Evolutionary conservation across 1,140 invertebrate genomes (phyloP), one percentile per base, ranked within the genome.

Genomic region (Condylostylus longicornis): DNA sequence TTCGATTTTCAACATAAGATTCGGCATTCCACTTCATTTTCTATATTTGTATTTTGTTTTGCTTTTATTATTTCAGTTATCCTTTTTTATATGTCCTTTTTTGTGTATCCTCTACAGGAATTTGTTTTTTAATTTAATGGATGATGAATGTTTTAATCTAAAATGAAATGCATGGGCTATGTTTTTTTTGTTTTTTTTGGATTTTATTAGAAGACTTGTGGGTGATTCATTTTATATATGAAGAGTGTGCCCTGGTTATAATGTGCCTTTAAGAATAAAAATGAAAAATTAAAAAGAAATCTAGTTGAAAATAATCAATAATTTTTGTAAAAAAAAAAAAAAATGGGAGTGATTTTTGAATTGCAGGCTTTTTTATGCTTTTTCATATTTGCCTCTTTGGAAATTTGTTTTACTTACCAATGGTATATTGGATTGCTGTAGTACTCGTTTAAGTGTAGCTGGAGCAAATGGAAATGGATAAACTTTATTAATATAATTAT

Each of bases 1-100:
- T 49, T 40, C 57, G 50, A 42, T 60, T 61, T 41, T 61, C 57
- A 35, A 61, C 42, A 41, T 48, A 61, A 22, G 53, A 42, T 33
- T 38, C 33, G 18, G 39, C 38, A 18, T 42, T 38, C 31, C 35
- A 45, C 35, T 45, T 43, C 44, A 48, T 48, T 17, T 13, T 23
- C 18, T n/a, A 8, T 18, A 10, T 36, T 34, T 28, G 19, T 27
- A 27, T 46, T 45, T 38, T 18, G 21, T 18, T 12, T 1, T 21
- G 5, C 21, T 22, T 40, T 2, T n/a, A 18, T 31, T 12, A 39
- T 42, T 30, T 34, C 23, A 37, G 22, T 20, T 30, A 35, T 8
- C 10, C 23, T 35, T 7, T 22, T 35, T 36, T 31, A 22, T 17
- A 33, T 13, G 19, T 35, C n/a, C 29, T 19, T 30, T 34, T 23